Evolutionary conservation across 2,797 vertebrate genomes (phyloP).

Genomic region (Gymnodraco acuticeps): DNA sequence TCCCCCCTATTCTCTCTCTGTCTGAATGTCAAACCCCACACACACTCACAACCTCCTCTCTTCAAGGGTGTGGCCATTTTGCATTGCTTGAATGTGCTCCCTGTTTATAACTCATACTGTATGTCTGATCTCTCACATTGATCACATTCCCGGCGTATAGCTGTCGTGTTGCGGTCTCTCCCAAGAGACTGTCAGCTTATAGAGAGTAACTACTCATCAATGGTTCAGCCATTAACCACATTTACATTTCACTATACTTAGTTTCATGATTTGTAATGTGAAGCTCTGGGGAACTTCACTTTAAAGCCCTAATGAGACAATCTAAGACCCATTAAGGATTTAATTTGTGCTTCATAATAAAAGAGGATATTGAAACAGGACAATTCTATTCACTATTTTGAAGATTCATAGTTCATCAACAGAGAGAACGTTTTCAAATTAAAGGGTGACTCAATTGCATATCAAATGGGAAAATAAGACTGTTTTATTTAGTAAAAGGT

Average conservation of each 20-base stretch:
- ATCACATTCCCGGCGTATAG: slow-evolving; percentile 60
- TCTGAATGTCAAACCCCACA: slow-evolving; percentile 64
- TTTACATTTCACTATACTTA: not conserved
- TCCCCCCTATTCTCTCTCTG: slow-evolving; percentile 55
- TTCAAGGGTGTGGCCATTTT: slow-evolving; percentile 76
- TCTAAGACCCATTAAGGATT: not conserved
- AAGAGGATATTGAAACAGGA: not conserved
- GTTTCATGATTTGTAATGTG: not conserved
- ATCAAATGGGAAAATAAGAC: not conserved
- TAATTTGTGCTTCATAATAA: slow-evolving; percentile 2
- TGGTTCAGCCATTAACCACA: not conserved
- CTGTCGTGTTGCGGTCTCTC: slow-evolving; percentile 1
- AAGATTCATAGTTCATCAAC: not conserved
- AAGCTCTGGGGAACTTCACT: not conserved
- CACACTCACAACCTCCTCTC: slow-evolving; percentile 32
- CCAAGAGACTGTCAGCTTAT: slow-evolving; percentile 17
- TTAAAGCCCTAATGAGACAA: not conserved
- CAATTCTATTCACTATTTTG: too few species aligned
- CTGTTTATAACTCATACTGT: slow-evolving; percentile 70
- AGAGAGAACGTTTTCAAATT: not conserved
- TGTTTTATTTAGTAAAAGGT: not conserved
- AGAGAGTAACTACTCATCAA: slow-evolving; percentile 7
- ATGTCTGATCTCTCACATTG: slow-evolving; percentile 66
- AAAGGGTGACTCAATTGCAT: not conserved
- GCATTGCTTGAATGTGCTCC: slow-evolving; percentile 68